A percentile compares a stretch with the other conserved stretches of the same genome.
Conservation (phyloP, 2,888 invertebrate species). For the Pinctada fucata region DNA sequence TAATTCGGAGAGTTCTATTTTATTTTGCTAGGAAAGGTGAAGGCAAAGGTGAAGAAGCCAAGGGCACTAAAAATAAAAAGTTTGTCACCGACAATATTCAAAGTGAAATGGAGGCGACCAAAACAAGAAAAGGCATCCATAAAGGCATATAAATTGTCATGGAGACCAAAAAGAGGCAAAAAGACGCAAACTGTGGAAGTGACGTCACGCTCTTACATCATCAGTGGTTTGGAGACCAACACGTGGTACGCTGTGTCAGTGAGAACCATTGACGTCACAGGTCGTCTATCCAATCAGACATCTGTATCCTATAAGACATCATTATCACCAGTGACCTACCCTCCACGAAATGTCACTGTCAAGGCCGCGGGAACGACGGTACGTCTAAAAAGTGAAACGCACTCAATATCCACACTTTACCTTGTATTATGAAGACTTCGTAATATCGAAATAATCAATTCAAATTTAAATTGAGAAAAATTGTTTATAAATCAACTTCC, state of each 20-base stretch:
- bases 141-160: conserved; percentile 26
- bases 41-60: conserved; percentile 9
- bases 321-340: not conserved
- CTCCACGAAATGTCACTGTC: conserved; percentile 26
- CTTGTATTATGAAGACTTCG: too few relatives aligned
- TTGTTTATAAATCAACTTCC: not conserved
- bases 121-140: conserved; percentile 21
- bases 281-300: conserved; percentile 15
- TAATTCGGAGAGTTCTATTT: too few relatives aligned
- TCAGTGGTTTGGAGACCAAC: conserved; percentile 42
- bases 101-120: conserved; percentile 40
- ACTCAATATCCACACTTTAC: too few relatives aligned
- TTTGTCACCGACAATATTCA: conserved; percentile 22
- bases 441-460: not conserved
- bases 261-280: conserved; percentile 29
- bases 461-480: conserved; percentile 3
- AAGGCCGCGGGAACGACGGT: conserved; percentile 35
- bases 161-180: conserved; percentile 21
- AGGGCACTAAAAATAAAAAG: conserved; percentile 32
- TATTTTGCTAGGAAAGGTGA: too few relatives aligned
- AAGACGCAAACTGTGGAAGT: conserved; percentile 25
- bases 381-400: not conserved
- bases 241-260: conserved; percentile 48
- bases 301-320: conserved; percentile 18
- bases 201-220: conserved; percentile 24